Percentiles rank a stretch among this genome's conserved stretches.
phyloP scores from a whole-genome alignment of 2,797 vertebrate genomes.

The Gymnocypris eckloni region DNA sequence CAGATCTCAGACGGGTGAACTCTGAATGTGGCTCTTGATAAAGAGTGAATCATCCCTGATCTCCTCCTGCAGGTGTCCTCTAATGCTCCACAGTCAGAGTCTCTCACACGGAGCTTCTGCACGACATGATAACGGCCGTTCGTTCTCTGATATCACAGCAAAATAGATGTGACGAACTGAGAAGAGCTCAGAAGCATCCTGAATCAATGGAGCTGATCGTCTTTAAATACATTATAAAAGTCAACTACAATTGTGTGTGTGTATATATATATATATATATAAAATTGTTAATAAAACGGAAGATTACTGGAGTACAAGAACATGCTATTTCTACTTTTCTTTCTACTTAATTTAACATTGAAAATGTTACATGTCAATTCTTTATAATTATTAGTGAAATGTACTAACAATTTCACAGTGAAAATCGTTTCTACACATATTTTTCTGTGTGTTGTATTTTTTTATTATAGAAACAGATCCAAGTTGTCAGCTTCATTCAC shows the following conservation, averaged over 20 bases:
- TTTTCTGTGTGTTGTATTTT: neutral
- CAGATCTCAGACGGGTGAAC: constrained; percentile 57
- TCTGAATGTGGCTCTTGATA: constrained; percentile 35
- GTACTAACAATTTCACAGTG: no score
- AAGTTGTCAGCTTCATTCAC: neutral
- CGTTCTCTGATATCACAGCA: neutral
- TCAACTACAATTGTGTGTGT: no score
- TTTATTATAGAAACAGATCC: neutral
- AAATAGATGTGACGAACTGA: neutral
- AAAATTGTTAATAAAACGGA: neutral
- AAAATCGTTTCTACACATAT: neutral
- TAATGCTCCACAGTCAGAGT: neutral
- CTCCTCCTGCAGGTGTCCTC: neutral
- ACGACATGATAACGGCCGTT: neutral
- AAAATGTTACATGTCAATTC: neutral
- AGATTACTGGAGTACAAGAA: neutral
- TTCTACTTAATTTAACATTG: neutral
- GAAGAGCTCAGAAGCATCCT: neutral
- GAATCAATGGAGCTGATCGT: neutral
- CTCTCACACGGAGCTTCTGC: neutral
- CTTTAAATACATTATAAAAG: neutral
- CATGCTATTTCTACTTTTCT: no score
- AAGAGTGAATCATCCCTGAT: constrained; percentile 48
- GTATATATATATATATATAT: neutral
- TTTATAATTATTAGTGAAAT: neutral